Conservation (phyloP, 2,797 vertebrate species). For the Melanotaenia maccullochi region DNA sequence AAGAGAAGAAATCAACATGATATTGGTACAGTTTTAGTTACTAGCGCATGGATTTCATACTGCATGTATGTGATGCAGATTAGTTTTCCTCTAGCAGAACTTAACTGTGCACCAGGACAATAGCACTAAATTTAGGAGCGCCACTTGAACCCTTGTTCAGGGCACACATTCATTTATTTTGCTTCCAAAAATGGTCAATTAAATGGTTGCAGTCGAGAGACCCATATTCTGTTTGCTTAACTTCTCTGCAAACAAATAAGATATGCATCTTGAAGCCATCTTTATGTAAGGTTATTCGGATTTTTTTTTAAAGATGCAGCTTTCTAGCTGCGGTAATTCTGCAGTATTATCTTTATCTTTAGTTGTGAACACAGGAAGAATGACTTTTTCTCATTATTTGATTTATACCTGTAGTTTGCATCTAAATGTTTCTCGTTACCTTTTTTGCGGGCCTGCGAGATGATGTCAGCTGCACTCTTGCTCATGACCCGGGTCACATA, state of each 20-base stretch:
- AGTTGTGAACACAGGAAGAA: background rate
- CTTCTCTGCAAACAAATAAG: background rate
- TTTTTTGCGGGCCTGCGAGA: constrained; percentile 97
- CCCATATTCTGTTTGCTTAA: background rate
- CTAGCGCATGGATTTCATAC: background rate
- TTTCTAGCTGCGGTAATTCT: background rate
- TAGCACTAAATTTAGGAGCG: background rate
- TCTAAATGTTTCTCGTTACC: constrained; percentile 74
- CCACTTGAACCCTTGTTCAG: background rate
- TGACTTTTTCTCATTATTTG: background rate
- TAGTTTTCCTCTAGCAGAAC: background rate
- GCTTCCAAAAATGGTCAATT: constrained; percentile 1
- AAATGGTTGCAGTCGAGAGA: background rate
- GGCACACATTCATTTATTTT: background rate
- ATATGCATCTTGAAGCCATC: background rate
- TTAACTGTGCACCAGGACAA: no score
- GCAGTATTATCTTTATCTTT: background rate
- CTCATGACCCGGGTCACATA: constrained; percentile 99
- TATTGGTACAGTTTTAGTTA: background rate
- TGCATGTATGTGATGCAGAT: background rate
- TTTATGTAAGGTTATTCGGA: background rate
- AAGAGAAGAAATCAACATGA: background rate
- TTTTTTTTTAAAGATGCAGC: no score
- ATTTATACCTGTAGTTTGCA: background rate
- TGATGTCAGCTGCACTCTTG: constrained; percentile 97